These are phyloP conservation scores for Melieria crassipennis DNA, from an alignment of 2,888 invertebrate genomes.

Conservation along the genomic window DNA sequence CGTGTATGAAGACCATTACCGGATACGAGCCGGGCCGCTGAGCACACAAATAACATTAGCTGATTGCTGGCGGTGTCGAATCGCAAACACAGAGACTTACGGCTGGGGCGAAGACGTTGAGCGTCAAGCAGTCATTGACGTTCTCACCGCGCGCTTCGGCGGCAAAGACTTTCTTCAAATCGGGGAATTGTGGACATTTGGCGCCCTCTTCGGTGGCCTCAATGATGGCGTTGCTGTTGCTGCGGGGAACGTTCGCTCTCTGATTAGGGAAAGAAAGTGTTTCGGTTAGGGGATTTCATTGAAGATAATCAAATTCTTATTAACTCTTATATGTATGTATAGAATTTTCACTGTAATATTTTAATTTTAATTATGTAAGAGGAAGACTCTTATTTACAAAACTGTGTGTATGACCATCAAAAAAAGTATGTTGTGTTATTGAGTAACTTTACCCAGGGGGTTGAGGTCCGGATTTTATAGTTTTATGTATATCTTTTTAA, in stretches of 20 bases:
- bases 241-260: constrained; percentile 40
- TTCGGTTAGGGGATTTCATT: too few species aligned
- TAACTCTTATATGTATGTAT: too few species aligned
- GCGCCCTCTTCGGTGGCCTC: constrained; percentile 53
- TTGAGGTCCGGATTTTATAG: too few species aligned
- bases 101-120: constrained; percentile 58
- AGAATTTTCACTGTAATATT: too few species aligned
- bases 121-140: constrained; percentile 60
- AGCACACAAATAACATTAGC: too few species aligned
- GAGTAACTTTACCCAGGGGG: too few species aligned
- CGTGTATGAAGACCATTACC: constrained; percentile 66
- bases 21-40: constrained; percentile 45
- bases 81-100: constrained; percentile 39
- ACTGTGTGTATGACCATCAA: too few species aligned
- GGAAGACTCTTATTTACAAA: too few species aligned
- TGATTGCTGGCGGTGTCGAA: not conserved
- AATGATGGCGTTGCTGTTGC: constrained; percentile 40
- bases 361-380: too few species aligned
- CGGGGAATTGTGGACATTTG: constrained; percentile 61
- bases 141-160: constrained; percentile 53
- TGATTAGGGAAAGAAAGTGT: constrained; percentile 5
- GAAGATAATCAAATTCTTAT: too few species aligned
- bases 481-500: too few species aligned
- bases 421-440: too few species aligned
- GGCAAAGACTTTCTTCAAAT: constrained; percentile 47